Evolutionary conservation across 1,140 invertebrate species (phyloP).

Genomic region (Microplitis demolitor): DNA sequence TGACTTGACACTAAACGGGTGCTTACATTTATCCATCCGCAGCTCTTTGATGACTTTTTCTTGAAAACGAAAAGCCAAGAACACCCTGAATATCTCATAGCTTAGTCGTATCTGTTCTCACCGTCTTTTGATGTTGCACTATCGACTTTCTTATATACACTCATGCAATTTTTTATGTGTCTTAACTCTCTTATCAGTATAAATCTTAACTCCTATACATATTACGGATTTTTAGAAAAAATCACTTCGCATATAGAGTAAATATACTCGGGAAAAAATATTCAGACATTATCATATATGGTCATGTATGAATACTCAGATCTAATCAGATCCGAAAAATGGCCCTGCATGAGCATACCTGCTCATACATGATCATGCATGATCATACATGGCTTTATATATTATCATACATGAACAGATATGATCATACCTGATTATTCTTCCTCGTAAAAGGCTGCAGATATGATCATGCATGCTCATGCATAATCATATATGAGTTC

Average conservation of each 20-base stretch:
- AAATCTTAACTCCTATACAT: neutral
- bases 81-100: slow-evolving; percentile 35
- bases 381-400: no score
- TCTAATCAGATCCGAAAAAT: no score
- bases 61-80: slow-evolving; percentile 41
- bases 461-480: no score
- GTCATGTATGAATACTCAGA: no score
- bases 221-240: neutral
- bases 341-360: no score
- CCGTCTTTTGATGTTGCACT: slow-evolving; percentile 55
- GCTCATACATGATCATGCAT: no score
- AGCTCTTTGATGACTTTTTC: slow-evolving; percentile 56
- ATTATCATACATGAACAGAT: no score
- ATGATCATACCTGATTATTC: no score
- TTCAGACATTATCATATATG: no score
- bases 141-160: slow-evolving; percentile 35
- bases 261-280: no score
- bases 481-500: no score
- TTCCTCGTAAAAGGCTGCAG: no score
- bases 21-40: slow-evolving; percentile 59
- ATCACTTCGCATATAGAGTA: neutral
- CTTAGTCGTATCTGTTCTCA: slow-evolving; percentile 60
- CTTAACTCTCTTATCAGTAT: neutral
- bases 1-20: slow-evolving; percentile 57
- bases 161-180: slow-evolving; percentile 25